Base-by-base conservation (phyloP, 2,113 vertebrate species). In the Periophthalmodon schlosseri region DNA sequence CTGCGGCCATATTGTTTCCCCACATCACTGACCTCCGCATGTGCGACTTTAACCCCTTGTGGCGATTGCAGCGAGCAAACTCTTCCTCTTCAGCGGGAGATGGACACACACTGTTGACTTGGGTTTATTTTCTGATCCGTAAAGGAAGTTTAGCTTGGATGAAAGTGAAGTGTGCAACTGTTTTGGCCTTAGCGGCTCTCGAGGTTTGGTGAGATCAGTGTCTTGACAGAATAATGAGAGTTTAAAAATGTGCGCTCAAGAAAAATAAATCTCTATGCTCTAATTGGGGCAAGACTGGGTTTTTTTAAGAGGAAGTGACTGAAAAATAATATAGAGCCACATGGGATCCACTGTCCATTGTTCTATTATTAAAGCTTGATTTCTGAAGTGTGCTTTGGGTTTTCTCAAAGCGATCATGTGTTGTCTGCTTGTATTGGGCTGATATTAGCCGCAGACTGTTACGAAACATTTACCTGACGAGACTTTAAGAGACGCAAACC, bases 41-140 rank as follows among this genome's bases (percentile, higher is more conserved):
- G 69, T 64, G 73, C 52, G 73, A 70, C 65, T 78, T 79, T 60
- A 39, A 65, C 63, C 61, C 66, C 66, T 75, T 65, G 73, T 1
- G 56, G 75, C 77, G 14, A 1, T 70, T 77, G 68, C 36, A 69
- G 79, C 68, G 56, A 88, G 84, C 66, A 74, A 85, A 75, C 15
- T 78, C 85, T 90, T 89, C 83, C 78, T 82, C 61, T 70, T 57
- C 21, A 0, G 76, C 72, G 34, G 57, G 61, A 80, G 79, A 74
- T 77, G 77, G 83, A 87, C 8, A 70, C 73, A 72, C 80, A 81
- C 85, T 63, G 77, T 77, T 69, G 72, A 73, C 64, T 1, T 0
- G 24, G 61, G 85, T 90, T 90, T 86, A 78, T 89, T 92, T 89
- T 68, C 87, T 74, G 72, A 79, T 76, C 72, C 5, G 21, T 56